phyloP scores from a whole-genome alignment of 2,888 invertebrate genomes.

The Phortica magna region DNA sequence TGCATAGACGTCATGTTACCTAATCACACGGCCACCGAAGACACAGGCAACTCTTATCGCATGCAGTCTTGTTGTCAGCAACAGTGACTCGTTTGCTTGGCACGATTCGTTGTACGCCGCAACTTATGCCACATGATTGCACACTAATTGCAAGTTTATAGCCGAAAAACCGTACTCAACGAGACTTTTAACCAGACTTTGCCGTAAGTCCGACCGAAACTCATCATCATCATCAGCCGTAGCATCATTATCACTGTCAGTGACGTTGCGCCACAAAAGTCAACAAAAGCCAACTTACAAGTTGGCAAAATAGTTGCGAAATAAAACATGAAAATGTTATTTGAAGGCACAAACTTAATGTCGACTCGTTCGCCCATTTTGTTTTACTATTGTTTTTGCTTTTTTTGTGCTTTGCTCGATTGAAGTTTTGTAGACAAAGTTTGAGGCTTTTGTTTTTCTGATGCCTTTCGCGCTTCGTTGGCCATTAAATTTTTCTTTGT shows the following conservation, averaged over 20 bases:
- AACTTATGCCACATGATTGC: constrained; percentile 24
- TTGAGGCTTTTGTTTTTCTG: constrained; percentile 9
- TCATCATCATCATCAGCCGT: not conserved
- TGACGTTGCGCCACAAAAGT: not conserved
- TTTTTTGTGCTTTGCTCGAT: not conserved
- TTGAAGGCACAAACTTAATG: not conserved
- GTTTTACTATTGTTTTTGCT: not conserved
- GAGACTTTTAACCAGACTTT: not conserved
- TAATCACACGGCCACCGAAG: not conserved
- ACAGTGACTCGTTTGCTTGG: not conserved
- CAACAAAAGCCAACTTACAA: constrained; percentile 13
- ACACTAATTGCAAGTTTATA: constrained; percentile 21
- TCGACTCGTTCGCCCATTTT: not conserved
- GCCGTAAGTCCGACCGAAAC: not conserved
- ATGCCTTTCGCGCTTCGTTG: constrained; percentile 33
- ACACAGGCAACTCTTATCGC: no score
- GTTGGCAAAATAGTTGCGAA: not conserved
- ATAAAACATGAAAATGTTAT: not conserved
- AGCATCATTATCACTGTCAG: not conserved
- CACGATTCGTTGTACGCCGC: no score
- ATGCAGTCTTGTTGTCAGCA: not conserved
- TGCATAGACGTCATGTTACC: not conserved
- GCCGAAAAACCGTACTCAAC: constrained; percentile 11
- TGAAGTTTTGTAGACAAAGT: constrained; percentile 28
- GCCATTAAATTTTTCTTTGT: constrained; percentile 37